Evolutionary conservation across 1,140 invertebrate species (phyloP).

Genomic region (Leptestheria dahalacensis): DNA sequence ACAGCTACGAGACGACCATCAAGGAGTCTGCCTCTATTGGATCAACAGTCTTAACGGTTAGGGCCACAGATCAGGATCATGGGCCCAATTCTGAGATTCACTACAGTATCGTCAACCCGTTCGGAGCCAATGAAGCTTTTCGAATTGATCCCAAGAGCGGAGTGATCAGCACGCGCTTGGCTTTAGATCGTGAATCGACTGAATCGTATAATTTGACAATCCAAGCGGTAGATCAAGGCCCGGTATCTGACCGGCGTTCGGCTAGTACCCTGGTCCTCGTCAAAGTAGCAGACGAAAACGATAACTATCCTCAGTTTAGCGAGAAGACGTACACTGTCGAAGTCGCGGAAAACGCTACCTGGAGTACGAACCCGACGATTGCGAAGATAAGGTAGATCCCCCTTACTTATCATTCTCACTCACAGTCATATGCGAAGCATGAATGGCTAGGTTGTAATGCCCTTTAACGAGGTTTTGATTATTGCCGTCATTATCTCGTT

Average conservation of each 20-base stretch:
- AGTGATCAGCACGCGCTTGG: slow-evolving; percentile 61
- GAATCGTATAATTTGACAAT: slow-evolving; percentile 74
- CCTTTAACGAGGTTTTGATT: too few species aligned
- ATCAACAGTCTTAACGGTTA: slow-evolving; percentile 71
- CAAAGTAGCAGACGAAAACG: slow-evolving; percentile 80
- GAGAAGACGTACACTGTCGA: slow-evolving; percentile 74
- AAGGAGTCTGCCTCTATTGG: slow-evolving; percentile 73
- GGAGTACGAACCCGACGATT: slow-evolving; percentile 64
- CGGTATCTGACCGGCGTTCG: slow-evolving; percentile 44
- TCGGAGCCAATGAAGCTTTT: slow-evolving; percentile 44
- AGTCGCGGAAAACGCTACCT: slow-evolving; percentile 73
- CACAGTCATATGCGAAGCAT: background rate
- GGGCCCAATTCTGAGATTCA: slow-evolving; percentile 64
- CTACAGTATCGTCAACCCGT: slow-evolving; percentile 33
- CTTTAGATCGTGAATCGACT: slow-evolving; percentile 73
- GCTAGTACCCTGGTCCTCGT: slow-evolving; percentile 69
- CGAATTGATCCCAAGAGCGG: slow-evolving; percentile 66
- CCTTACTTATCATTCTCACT: background rate
- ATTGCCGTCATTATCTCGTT: too few species aligned
- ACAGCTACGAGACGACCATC: slow-evolving; percentile 66
- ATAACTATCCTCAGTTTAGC: slow-evolving; percentile 90
- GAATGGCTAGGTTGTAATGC: too few species aligned
- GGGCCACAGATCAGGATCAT: slow-evolving; percentile 81
- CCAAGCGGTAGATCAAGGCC: slow-evolving; percentile 67
- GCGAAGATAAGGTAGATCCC: slow-evolving; percentile 53